Base-by-base conservation (phyloP, 2,888 invertebrate genomes). In the Melanargia galathea region DNA sequence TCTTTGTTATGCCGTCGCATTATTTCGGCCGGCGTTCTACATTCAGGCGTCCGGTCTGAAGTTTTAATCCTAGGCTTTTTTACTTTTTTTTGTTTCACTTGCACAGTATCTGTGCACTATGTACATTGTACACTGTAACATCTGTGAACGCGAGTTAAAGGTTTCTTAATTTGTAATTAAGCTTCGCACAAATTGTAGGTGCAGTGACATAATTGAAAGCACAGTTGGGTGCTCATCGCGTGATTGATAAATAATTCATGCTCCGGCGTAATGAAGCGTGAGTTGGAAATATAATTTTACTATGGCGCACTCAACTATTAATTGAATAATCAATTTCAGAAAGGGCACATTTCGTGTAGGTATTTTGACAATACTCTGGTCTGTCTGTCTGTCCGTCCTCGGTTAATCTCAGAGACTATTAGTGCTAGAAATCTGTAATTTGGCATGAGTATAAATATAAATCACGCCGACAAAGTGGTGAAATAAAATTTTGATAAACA, bases 191-290 rank as follows among this genome's bases (percentile, higher is more conserved):
- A 46, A 46, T 46, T 46, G 45, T 11, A 46, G 22, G 10, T 46
- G 45, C 20, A 46, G 45, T 13, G 22, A 46, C 11, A 11, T 46
- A 11, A 11, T 46, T 46, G 45, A 22, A 46, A 46, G 20, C 45
- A 20, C 45, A 7, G 20, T 46, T 22, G 20, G 45, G 43, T 8
- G 16, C 20, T 18, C 43, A 6, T 22, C 45, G 11, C 22, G 20
- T 22, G 20, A 46, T 46, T 46, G 45, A 26, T 26, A 8, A 46
- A 46, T 46, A 46, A 46, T 46, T 46, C 45, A 46, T 46, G 10
- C 22, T 11, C 10, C 10, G 10, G 22, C 45, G 45, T 22, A 20
- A 46, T 11, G 45, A 46, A 20, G 45, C 45, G 22, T 22, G 45
- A 22, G 22, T 11, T 22, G 20, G 45, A 46, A 46, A 46, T 20